These are phyloP conservation scores for Tricholaema leucomelas DNA, from an alignment of 2,113 vertebrate genomes.

Conservation along the genomic window DNA sequence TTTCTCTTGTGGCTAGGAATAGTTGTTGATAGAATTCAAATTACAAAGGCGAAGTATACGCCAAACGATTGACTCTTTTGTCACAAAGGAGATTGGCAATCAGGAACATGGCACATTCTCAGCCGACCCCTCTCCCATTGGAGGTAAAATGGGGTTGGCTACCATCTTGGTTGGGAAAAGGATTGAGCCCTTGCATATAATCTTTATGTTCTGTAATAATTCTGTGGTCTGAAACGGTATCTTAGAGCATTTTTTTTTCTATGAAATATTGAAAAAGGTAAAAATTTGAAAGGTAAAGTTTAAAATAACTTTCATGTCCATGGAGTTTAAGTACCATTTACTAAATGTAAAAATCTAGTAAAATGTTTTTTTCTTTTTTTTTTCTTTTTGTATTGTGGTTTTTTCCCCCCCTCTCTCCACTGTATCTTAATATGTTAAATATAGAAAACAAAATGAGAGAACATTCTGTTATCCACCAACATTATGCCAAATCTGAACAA, in stretches of 20 bases:
- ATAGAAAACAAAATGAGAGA: background rate
- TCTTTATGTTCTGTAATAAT: conserved; percentile 70
- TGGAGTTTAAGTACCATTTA: conserved; percentile 54
- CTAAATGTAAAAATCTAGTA: conserved; percentile 74
- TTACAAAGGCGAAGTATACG: conserved; percentile 44
- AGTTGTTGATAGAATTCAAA: conserved; percentile 68
- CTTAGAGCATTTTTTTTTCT: conserved; percentile 69
- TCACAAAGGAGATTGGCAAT: conserved; percentile 65
- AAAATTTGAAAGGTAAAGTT: conserved; percentile 67
- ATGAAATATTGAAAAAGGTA: conserved; percentile 61
- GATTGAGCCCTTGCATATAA: conserved; percentile 66
- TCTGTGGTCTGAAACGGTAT: conserved; percentile 68
- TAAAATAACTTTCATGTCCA: conserved; percentile 67
- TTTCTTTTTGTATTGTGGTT: conserved; percentile 44
- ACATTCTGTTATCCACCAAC: background rate
- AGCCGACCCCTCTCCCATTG: background rate
- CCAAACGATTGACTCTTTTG: conserved; percentile 47
- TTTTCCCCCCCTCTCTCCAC: background rate
- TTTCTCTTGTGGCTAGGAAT: conserved; percentile 75
- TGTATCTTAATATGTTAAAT: background rate
- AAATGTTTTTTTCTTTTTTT: conserved; percentile 29
- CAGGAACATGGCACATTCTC: conserved; percentile 62
- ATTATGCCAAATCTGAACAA: background rate
- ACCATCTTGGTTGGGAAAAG: conserved; percentile 26
- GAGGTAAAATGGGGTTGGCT: background rate